Conservation (phyloP, 2,113 vertebrate species). For the Brachirus orientalis region DNA sequence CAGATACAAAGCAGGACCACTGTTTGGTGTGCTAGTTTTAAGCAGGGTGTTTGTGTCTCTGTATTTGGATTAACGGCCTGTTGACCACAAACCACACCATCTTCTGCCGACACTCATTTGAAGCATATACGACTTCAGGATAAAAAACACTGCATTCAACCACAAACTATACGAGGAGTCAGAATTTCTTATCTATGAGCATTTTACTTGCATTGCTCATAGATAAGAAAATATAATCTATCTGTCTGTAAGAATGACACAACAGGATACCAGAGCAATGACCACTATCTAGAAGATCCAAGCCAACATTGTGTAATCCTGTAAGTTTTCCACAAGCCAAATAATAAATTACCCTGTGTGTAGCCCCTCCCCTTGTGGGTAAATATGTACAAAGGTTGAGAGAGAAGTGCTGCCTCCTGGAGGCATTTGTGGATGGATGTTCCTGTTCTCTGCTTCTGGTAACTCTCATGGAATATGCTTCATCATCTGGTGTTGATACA, state of each 20-base stretch:
- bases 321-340: slow-evolving; percentile 8
- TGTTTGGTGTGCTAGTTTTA: no score
- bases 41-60: no score
- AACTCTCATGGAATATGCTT: slow-evolving; percentile 42
- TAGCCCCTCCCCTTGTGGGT: neutral
- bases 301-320: slow-evolving; percentile 7
- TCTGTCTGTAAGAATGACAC: neutral
- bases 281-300: neutral
- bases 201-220: neutral
- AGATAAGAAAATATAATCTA: neutral
- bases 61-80: no score
- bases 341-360: neutral
- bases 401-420: neutral
- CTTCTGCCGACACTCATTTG: no score
- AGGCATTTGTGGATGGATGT: slow-evolving; percentile 2
- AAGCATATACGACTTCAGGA: no score
- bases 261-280: neutral
- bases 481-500: slow-evolving; percentile 14
- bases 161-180: neutral
- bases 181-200: no score
- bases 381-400: neutral
- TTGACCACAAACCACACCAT: no score
- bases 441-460: slow-evolving; percentile 21
- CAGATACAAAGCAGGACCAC: no score
- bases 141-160: neutral